Evolutionary conservation across 1,140 invertebrate genomes (phyloP), one percentile per base, ranked within the genome.

Genomic region (Rhyacophila brunnea): DNA sequence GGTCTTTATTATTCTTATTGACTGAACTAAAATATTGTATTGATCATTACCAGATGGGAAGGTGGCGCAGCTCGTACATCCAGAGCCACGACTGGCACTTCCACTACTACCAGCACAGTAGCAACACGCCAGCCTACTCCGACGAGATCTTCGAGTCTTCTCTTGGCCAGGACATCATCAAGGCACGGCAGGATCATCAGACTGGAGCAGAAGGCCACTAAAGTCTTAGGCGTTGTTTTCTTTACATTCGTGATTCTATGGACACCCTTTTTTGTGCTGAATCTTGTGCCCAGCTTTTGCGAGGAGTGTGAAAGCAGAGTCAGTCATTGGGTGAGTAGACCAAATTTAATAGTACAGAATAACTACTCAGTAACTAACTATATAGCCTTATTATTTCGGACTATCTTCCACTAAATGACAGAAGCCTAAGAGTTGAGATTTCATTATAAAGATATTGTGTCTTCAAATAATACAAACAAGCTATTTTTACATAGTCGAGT

Each of bases 231-330:
- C 1, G 89, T 96, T 0, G 92, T 96, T 0, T 96, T 96, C 75
- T 93, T 94, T 70, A 93, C 92, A 0, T 96, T 96, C 72, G 93
- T 96, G 1, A 86, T 95, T 10, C 81, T 95, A 6, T 96, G 94
- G 94, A 88, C 92, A 1, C 93, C 93, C 1, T 96, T 96, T 77
- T 96, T 96, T 75, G 87, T 93, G 0, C 78, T 93, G 1, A 96
- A 96, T 68, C 78, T 95, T 49, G 75, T 93, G 53, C 89, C 89
- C 5, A 87, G 86, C 0, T 75, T 93, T 3, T 93, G 90, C 68
- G 82, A 81, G 1, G 83, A 89, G 51, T 93, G 91, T 69, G 90
- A 91, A 65, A 81, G 83, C 23, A 74, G 82, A 20, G 88, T 92
- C 43, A 80, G 84, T 15, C 85, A 82, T 54, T 89, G 86, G 77